Base-by-base conservation (phyloP, 2,797 vertebrate species). In the Enteromius thamalakanensis region DNA sequence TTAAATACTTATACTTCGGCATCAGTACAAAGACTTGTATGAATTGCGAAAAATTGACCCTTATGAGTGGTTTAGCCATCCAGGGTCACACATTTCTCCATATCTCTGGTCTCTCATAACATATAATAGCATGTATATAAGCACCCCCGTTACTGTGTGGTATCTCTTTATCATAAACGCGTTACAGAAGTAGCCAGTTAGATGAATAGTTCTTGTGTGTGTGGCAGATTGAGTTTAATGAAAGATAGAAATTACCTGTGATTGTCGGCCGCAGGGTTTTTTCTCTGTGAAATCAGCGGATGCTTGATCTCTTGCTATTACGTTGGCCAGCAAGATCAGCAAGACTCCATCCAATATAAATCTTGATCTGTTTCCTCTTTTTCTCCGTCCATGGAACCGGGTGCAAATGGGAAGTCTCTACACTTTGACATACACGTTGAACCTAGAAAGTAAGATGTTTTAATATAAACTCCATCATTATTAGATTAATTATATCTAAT, bases 361-460 rank as follows among this genome's bases (percentile, higher is more conserved):
- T 76, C 74, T 81, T 78, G 34, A 79, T 85, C 37, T 32, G 14
- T 88, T 88, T 88, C 87, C 86, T 87, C 86, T 88, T 88, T 87
- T 83, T 78, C 53, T 29, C 55, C 14, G 7, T 49, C 71, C 42
- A 21, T 86, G 53, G 72, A 71, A 87, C 53, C 62, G 84, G 64
- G 84, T 74, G 87, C 82, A 88, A 87, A 86, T 53, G 68, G 81
- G 86, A 86, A 85, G 86, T 87, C 76, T 85, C 45, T 15, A 71
- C n/a, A 65, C 42, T 1, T 37, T 60, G 21, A 15, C 11, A 77
- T 51, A 19, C 78, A 79, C 85, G 29, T 72, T 42, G 78, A 81
- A 37, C 29, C 40, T 68, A 83, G 26, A 84, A 75, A 83, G 32
- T 26, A 34, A 69, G 11, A 75, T 72, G 51, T 80, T 81, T 53